A percentile compares a stretch with the other conserved stretches of the same genome.
Evolutionary conservation across 2,888 invertebrate genomes (phyloP).

Genomic region (Trichogramma evanescens): DNA sequence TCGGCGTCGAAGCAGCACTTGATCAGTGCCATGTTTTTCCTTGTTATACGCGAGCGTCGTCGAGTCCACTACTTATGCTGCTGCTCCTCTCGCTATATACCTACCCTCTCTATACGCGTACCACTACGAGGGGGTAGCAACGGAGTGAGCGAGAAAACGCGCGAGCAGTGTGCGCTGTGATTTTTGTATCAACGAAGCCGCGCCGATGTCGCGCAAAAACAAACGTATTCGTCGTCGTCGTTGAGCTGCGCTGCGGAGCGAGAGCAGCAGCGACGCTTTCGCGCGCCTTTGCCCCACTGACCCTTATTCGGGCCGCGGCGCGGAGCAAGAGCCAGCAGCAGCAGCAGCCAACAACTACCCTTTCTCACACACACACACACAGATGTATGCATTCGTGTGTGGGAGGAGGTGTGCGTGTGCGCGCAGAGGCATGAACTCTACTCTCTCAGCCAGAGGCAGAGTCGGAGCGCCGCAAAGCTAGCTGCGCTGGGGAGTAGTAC

Average conservation of each 20-base stretch:
- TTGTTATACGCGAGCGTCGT: background rate
- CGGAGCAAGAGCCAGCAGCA: background rate
- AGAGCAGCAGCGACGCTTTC: constrained; percentile 8
- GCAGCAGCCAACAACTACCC: background rate
- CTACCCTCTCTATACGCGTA: too few species aligned
- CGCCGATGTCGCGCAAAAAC: background rate
- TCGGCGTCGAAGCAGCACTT: constrained; percentile 77
- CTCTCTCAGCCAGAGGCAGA: too few species aligned
- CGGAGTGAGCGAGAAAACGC: too few species aligned
- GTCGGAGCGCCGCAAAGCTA: too few species aligned
- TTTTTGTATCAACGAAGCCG: too few species aligned
- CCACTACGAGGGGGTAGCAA: too few species aligned
- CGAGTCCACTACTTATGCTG: background rate
- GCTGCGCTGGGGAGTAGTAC: too few species aligned
- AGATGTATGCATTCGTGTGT: too few species aligned
- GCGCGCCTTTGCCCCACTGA: constrained; percentile 38
- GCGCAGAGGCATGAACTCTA: too few species aligned
- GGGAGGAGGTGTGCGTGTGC: too few species aligned
- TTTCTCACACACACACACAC: too few species aligned
- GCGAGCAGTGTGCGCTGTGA: too few species aligned
- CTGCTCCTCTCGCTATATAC: background rate
- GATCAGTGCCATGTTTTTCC: constrained; percentile 58
- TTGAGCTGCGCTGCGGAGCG: background rate
- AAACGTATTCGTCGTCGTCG: background rate
- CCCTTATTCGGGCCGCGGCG: constrained; percentile 29